Conservation (phyloP, 2,888 invertebrate species). For the Hemithea aestivaria region DNA sequence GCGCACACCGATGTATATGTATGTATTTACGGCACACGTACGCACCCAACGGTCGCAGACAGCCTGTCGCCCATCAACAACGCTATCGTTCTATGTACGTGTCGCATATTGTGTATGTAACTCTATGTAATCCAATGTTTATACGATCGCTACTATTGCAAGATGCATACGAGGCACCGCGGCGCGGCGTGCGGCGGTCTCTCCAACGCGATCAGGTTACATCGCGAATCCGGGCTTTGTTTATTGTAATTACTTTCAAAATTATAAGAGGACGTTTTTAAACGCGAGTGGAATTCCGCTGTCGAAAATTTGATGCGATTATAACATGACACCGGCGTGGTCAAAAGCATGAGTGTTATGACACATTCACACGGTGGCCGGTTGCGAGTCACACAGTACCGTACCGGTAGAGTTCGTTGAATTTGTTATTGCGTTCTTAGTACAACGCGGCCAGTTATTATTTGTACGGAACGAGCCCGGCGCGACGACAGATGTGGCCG, state of each 20-base stretch:
- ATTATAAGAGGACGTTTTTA: conserved; percentile 44
- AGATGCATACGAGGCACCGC: conserved; percentile 36
- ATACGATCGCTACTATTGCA: conserved; percentile 46
- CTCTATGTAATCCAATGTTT: conserved; percentile 66
- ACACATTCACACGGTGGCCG: conserved; percentile 75
- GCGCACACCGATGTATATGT: conserved; percentile 55
- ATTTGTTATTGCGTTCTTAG: conserved; percentile 78
- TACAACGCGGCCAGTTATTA: conserved; percentile 69
- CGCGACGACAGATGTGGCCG: conserved; percentile 63
- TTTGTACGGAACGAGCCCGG: conserved; percentile 58
- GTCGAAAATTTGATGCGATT: conserved; percentile 62
- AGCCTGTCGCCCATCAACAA: conserved; percentile 74
- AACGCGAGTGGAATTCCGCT: conserved; percentile 52
- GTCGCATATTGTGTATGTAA: conserved; percentile 52
- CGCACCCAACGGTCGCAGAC: conserved; percentile 67
- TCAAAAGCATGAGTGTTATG: conserved; percentile 61
- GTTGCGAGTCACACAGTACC: conserved; percentile 71
- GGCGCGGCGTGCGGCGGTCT: conserved; percentile 25
- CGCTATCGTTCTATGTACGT: conserved; percentile 68
- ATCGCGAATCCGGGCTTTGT: conserved; percentile 37
- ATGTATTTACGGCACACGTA: conserved; percentile 65
- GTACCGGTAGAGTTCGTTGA: conserved; percentile 78
- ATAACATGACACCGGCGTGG: conserved; percentile 58
- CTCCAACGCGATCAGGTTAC: conserved; percentile 41
- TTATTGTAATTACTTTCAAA: conserved; percentile 38